Evolutionary conservation across 2,797 vertebrate genomes (phyloP).

Genomic region (Melopsittacus undulatus): DNA sequence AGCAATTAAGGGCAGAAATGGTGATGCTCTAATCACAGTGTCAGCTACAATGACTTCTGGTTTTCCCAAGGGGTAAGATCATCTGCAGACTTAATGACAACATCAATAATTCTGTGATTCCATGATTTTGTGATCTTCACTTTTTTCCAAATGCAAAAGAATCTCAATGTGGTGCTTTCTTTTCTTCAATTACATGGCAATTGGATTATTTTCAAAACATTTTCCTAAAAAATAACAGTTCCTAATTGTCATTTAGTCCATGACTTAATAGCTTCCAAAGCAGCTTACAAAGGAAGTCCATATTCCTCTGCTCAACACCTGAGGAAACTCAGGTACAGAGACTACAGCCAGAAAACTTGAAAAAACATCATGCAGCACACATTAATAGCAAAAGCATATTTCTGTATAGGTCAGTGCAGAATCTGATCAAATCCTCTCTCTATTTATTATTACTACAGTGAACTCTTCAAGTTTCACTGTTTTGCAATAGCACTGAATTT

Average conservation of each 20-base stretch:
- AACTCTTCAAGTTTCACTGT: neutral
- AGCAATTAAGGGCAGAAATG: neutral
- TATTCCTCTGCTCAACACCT: neutral
- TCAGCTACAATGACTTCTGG: neutral
- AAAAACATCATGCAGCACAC: neutral
- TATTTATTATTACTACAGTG: neutral
- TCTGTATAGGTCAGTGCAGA: neutral
- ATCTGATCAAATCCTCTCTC: neutral
- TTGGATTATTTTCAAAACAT: conserved; percentile 11
- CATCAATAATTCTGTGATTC: neutral
- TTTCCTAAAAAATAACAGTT: neutral
- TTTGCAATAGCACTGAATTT: neutral
- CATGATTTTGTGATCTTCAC: neutral
- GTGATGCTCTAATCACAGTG: neutral
- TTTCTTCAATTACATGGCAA: neutral
- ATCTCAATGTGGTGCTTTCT: neutral
- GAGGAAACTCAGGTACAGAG: neutral
- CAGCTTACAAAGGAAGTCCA: neutral
- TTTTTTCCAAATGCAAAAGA: neutral
- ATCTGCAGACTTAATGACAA: neutral
- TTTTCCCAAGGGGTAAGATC: neutral
- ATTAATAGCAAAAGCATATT: neutral
- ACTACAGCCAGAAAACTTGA: neutral
- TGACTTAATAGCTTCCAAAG: neutral
- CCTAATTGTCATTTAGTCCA: neutral